A percentile compares a stretch with the other conserved stretches of the same genome.
These are phyloP conservation scores for Melitaea cinxia DNA, from an alignment of 1,140 invertebrate species.

Conservation along the genomic window DNA sequence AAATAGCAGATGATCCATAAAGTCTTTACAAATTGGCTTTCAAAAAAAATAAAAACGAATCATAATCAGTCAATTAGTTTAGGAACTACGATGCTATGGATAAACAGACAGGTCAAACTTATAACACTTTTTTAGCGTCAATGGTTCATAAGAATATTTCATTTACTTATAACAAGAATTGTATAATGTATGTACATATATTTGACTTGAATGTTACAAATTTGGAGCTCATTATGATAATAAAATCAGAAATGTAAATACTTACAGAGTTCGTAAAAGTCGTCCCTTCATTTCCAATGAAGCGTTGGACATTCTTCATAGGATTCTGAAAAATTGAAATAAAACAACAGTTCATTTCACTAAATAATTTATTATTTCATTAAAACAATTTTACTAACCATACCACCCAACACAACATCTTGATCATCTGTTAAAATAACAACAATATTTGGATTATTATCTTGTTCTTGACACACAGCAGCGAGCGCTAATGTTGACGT, in stretches of 20 bases:
- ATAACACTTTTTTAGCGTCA: no score
- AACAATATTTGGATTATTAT: conserved; percentile 87
- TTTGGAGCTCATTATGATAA: not conserved
- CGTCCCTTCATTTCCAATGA: conserved; percentile 85
- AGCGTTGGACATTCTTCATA: conserved; percentile 78
- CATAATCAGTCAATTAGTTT: no score
- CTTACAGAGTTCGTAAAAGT: conserved; percentile 89
- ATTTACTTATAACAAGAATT: not conserved
- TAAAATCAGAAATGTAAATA: conserved; percentile 17
- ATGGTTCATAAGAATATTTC: not conserved
- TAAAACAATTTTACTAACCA: conserved; percentile 83
- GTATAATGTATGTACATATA: not conserved
- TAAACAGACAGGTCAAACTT: no score
- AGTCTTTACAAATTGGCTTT: no score
- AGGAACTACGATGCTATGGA: no score
- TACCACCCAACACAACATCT: conserved; percentile 88
- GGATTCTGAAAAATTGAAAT: conserved; percentile 83
- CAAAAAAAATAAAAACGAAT: no score
- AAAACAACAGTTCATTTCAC: conserved; percentile 59
- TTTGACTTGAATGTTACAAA: no score
- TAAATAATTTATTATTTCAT: conserved; percentile 63
- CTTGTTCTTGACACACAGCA: conserved; percentile 47
- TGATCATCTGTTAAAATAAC: conserved; percentile 94
- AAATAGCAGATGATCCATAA: no score
- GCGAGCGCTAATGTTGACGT: conserved; percentile 42